Percentiles rank a stretch among this genome's conserved stretches.
Conservation (phyloP, 2,888 invertebrate species). For the Stenodera caucasica region DNA sequence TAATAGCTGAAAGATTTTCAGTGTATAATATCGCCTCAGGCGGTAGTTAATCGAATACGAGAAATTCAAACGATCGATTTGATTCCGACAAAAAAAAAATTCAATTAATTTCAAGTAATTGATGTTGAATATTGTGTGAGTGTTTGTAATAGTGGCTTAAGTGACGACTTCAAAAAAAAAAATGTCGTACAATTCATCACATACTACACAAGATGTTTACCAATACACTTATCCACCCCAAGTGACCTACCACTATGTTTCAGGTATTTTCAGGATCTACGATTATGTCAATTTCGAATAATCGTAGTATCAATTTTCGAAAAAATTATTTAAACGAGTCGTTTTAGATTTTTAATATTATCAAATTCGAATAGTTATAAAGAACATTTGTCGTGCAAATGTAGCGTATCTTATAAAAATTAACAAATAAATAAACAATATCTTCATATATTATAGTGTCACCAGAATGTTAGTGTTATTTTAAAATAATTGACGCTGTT, state of each 20-base stretch:
- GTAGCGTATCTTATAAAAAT: conserved; percentile 34
- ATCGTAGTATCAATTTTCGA: too few species aligned
- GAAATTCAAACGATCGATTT: not conserved
- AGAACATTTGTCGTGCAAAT: conserved; percentile 39
- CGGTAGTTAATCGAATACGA: conserved; percentile 17
- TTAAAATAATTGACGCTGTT: not conserved
- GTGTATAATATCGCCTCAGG: conserved; percentile 32
- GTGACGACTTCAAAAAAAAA: conserved; percentile 11
- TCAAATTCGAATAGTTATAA: conserved; percentile 2
- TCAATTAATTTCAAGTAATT: conserved; percentile 14
- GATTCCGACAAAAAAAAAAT: too few species aligned
- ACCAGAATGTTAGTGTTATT: conserved; percentile 12
- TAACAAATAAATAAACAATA: conserved; percentile 36
- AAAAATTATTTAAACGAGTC: too few species aligned
- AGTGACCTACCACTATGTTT: conserved; percentile 45
- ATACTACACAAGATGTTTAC: conserved; percentile 47
- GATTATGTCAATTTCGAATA: not conserved
- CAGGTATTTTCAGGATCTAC: conserved; percentile 36
- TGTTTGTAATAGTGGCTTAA: conserved; percentile 11
- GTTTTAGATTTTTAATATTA: not conserved
- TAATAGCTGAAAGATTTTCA: conserved; percentile 32
- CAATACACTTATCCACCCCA: conserved; percentile 48
- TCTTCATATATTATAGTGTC: conserved; percentile 13
- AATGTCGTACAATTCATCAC: conserved; percentile 49
- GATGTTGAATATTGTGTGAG: conserved; percentile 17